phyloP scores from a whole-genome alignment of 2,797 vertebrate species.

The Phrynocephalus vlangalii region DNA sequence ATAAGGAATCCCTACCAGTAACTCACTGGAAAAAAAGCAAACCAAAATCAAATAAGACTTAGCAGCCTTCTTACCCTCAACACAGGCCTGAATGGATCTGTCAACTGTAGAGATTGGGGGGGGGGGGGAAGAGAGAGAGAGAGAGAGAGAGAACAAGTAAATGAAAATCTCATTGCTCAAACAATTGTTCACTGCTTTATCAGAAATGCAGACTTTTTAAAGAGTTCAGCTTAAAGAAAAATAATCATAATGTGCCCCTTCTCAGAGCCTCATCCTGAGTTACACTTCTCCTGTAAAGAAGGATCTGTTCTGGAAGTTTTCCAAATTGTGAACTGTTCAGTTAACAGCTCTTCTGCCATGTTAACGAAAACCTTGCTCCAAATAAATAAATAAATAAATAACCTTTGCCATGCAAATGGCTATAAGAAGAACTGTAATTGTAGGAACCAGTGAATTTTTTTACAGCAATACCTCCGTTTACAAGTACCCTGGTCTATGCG shows the following conservation, averaged over 20 bases:
- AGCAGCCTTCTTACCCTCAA: conserved; percentile 91
- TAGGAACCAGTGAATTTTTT: background rate
- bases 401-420: too few species aligned
- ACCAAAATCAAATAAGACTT: conserved; percentile 51
- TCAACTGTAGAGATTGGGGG: conserved; percentile 89
- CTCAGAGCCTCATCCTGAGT: background rate
- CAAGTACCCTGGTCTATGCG: too few species aligned
- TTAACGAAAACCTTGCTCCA: background rate
- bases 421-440: too few species aligned
- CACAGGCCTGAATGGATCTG: conserved; percentile 97
- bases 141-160: conserved; percentile 77
- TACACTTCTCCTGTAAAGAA: background rate
- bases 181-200: conserved; percentile 82
- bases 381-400: too few species aligned
- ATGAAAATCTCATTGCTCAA: conserved; percentile 88
- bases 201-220: conserved; percentile 78
- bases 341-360: too few species aligned
- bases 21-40: conserved; percentile 61
- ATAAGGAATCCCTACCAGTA: conserved; percentile 2
- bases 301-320: background rate
- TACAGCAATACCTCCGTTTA: too few species aligned
- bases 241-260: background rate
- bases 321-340: background rate
- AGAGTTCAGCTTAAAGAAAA: background rate
- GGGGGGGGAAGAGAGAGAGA: conserved; percentile 64